A percentile compares a stretch with the other conserved stretches of the same genome.
phyloP scores from a whole-genome alignment of 2,888 invertebrate species.

The Cosmorhoe ocellata region DNA sequence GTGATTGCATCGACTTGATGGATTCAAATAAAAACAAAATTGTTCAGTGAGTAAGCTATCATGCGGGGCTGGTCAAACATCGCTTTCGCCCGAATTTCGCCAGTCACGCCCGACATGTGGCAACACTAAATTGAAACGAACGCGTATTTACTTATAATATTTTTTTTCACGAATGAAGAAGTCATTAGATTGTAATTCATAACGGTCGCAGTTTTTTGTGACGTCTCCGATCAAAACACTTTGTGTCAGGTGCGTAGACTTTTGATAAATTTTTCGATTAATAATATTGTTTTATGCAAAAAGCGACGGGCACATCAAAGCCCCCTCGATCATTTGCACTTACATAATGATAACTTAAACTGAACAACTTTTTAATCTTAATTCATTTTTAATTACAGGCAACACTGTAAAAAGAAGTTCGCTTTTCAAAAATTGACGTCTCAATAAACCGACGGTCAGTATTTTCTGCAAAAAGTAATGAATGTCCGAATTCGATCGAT shows the following conservation, averaged over 20 bases:
- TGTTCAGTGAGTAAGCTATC: conserved; percentile 34
- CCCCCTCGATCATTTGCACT: conserved; percentile 42
- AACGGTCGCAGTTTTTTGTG: conserved; percentile 70
- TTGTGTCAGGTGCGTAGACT: conserved; percentile 58
- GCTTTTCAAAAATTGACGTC: conserved; percentile 22
- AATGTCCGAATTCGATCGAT: conserved; percentile 30
- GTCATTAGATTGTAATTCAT: conserved; percentile 76
- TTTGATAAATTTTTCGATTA: conserved; percentile 47
- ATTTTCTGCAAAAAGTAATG: conserved; percentile 22
- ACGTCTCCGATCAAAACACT: conserved; percentile 42
- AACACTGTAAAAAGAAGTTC: conserved; percentile 24
- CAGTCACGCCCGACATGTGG: conserved; percentile 77
- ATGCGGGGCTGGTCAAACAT: conserved; percentile 27
- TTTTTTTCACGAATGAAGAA: conserved; percentile 61
- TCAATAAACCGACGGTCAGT: conserved; percentile 17
- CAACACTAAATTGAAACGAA: conserved; percentile 66
- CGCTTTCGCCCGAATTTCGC: conserved; percentile 44
- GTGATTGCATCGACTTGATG: conserved; percentile 15
- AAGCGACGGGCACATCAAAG: conserved; percentile 46
- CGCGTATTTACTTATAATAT: conserved; percentile 63
- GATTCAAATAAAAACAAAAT: conserved; percentile 27
- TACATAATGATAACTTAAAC: conserved; percentile 26
- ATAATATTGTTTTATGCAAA: conserved; percentile 55
- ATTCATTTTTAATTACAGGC: conserved; percentile 40
- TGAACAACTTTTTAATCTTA: conserved; percentile 41